Base-by-base conservation (phyloP, 2,888 invertebrate genomes). In the Bellardia bayeri region DNA sequence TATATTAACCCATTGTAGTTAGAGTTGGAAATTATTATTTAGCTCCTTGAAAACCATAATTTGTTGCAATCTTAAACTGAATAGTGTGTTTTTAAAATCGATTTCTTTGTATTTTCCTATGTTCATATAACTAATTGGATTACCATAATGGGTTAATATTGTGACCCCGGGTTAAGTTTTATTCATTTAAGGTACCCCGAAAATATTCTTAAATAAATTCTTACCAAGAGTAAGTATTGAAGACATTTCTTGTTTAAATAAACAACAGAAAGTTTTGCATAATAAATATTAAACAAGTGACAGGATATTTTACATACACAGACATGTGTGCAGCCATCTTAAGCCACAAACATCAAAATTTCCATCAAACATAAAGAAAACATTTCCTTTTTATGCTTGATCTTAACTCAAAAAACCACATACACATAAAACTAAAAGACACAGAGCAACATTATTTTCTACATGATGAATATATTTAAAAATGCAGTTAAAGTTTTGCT, bases 201-300 rank as follows among this genome's bases (percentile, higher is more conserved):
- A 40, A 51, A 14, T 66, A 8, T 61, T n/a, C 30, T 51, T 40
- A 13, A 51, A 13, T 16, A 85, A 61, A 58, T 74, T 14, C 58
- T 61, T 23, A 51, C 14, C n/a, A 40, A 45, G 33, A 14, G 75
- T 16, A 71, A 33, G 16, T 49, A 7, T 58, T 51, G n/a, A 61
- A 79, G 9, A 68, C 8, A 66, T 72, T 74, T 74, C 72, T 66
- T 49, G 42, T 85, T 84, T 84, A 63, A 76, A 86, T 76, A 83
- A 86, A 81, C 85, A 86, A 88, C 87, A 74, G 40, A 83, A 85
- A 89, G 68, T 88, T 90, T 89, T 88, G 87, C 88, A 89, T 89
- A 88, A 82, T 87, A 87, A 88, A 89, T 89, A 89, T 88, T 76
- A 51, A 54, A 81, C 81, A 89, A 89, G 83, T 88, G 87, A 74